Evolutionary conservation across 2,888 invertebrate species (phyloP), one percentile per base, ranked within the genome.

Genomic region (Trileptium ribeirensis): DNA sequence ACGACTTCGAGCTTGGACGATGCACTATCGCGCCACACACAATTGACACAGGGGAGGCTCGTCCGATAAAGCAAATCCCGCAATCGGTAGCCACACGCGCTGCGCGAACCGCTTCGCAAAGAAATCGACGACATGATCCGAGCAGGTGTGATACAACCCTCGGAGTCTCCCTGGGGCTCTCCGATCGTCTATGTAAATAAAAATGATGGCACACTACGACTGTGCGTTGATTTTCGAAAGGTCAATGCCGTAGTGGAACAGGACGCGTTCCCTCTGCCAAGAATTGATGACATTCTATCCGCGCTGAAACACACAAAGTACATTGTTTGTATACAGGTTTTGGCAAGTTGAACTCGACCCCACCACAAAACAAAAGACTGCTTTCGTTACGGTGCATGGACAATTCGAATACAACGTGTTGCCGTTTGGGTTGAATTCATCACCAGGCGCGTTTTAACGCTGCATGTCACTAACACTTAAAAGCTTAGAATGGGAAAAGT

Each of bases 401-500:
- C 83, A 83, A 34, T 85, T 78, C 37, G 81, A 85, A 38, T 85
- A 75, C 77, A 36, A 75, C 8, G 77, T 75, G 15, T 75, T 75
- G n/a, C 77, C 77, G 3, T 75, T 75, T 38, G 77, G 77, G 15
- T 36, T 75, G 37, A 75, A 75, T n/a, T 75, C 77, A 8, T 36
- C 77, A 24, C 77, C 34, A 34, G 77, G 77, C 24, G 39, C 36
- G 3, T 75, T 75, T n/a, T 36, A 75, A n/a, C 24, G 77, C 24
- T 75, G 77, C 39, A 75, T 75, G 77, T 29, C 36, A 37, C 8
- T 33, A 38, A n/a, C 36, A 33, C n/a, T 75, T 3, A n/a, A 39
- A 3, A 36, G 39, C 15, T 38, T 75, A n/a, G 38, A 75, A 38
- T 75, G 77, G 77, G n/a, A 24, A 24, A 75, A 75, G 36, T 34